phyloP scores from a whole-genome alignment of 53 echinoderm and acorn worm genomes.

The Apostichopus leukothele region DNA sequence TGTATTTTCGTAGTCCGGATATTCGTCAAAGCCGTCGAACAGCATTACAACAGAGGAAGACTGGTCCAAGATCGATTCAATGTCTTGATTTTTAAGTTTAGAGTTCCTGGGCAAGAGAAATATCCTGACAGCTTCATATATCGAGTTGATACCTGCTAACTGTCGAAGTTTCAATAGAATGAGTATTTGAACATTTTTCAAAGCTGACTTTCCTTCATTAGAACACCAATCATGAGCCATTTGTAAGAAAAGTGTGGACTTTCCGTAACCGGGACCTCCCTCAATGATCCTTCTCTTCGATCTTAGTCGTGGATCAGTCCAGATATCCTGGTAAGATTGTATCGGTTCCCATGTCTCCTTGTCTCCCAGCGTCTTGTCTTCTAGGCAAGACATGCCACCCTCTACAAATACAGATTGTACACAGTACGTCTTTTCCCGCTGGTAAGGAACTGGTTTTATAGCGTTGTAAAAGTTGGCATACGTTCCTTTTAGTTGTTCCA shows the following conservation, averaged over 20 bases:
- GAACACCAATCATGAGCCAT: background rate
- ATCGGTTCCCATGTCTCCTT: background rate
- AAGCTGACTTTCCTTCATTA: background rate
- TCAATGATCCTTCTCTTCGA: background rate
- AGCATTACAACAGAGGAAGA: background rate
- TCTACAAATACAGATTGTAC: background rate
- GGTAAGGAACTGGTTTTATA: background rate
- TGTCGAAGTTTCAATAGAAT: background rate
- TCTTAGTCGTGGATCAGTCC: background rate
- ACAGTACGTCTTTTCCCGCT: background rate
- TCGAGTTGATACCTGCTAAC: background rate
- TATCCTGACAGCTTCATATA: background rate
- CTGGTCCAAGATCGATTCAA: background rate
- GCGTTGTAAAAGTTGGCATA: constrained; percentile 6
- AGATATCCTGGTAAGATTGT: background rate
- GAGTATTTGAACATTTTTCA: background rate
- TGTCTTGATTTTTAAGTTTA: background rate
- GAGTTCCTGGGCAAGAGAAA: background rate
- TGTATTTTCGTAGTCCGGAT: background rate
- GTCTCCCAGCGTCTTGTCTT: background rate
- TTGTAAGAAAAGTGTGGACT: background rate
- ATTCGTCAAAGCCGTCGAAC: constrained; percentile 8
- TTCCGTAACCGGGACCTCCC: background rate
- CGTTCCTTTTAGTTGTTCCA: background rate
- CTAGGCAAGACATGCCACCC: background rate